phyloP scores from a whole-genome alignment of 2,888 invertebrate genomes.

The Arrhopalites spinosus region DNA sequence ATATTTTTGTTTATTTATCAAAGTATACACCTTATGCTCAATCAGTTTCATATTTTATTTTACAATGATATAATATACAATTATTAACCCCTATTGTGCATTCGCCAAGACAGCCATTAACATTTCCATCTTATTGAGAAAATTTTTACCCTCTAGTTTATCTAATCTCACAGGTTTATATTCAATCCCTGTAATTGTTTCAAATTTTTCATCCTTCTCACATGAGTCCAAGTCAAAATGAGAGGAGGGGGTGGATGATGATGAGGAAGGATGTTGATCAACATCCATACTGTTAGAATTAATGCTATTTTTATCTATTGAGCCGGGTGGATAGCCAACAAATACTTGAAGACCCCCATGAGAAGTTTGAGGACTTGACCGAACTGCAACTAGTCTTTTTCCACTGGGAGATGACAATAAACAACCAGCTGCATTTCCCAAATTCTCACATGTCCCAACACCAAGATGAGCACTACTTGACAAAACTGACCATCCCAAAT shows the following conservation, averaged over 20 bases:
- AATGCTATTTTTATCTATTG: neutral
- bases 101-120: conserved; percentile 88
- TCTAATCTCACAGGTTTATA: conserved; percentile 72
- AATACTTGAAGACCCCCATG: conserved; percentile 51
- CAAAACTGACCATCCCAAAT: conserved; percentile 94
- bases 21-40: no score
- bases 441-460: conserved; percentile 85
- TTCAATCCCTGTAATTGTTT: conserved; percentile 55
- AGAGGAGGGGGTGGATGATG: neutral
- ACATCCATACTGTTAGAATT: conserved; percentile 2
- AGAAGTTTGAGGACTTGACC: conserved; percentile 49
- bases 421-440: conserved; percentile 91
- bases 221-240: conserved; percentile 19
- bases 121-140: conserved; percentile 93
- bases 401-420: conserved; percentile 88
- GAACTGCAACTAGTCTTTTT: conserved; percentile 60
- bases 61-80: no score
- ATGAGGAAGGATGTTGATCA: neutral
- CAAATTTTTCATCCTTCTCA: conserved; percentile 15
- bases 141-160: conserved; percentile 94
- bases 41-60: no score
- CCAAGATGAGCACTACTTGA: conserved; percentile 88
- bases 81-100: conserved; percentile 67
- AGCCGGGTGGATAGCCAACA: conserved; percentile 41
- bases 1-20: neutral